These are phyloP conservation scores for Drosophila birchii DNA, from an alignment of 2,888 invertebrate species.

Conservation along the genomic window DNA sequence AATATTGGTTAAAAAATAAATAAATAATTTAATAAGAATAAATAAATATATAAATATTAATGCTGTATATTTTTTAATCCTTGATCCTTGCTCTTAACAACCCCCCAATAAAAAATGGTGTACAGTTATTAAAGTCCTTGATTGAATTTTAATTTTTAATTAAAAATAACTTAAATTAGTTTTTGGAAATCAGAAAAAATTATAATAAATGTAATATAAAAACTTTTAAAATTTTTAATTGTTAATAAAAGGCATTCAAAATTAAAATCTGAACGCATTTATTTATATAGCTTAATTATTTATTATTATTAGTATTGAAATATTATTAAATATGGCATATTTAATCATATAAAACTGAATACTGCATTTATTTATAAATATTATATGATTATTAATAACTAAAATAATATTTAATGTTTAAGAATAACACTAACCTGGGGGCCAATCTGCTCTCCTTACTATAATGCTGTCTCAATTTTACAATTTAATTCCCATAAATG, in stretches of 20 bases:
- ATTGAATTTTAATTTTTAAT: not conserved
- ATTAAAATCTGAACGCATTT: not conserved
- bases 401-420: not conserved
- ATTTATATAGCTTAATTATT: not conserved
- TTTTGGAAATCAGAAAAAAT: not conserved
- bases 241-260: not conserved
- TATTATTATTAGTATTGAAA: not conserved
- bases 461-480: slow-evolving; percentile 24
- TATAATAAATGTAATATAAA: too few species aligned
- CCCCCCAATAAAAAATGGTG: too few species aligned
- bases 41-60: too few species aligned
- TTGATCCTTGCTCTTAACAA: too few species aligned
- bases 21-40: not conserved
- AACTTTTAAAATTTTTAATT: too few species aligned
- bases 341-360: not conserved
- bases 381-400: not conserved
- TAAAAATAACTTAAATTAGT: not conserved
- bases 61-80: too few species aligned
- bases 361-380: not conserved
- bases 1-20: too few species aligned
- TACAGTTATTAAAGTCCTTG: too few species aligned
- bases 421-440: not conserved
- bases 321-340: not conserved
- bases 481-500: slow-evolving; percentile 21
- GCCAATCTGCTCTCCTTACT: slow-evolving; percentile 3